phyloP scores from a whole-genome alignment of 2,888 invertebrate species.

The Epistrophella euchroma region DNA sequence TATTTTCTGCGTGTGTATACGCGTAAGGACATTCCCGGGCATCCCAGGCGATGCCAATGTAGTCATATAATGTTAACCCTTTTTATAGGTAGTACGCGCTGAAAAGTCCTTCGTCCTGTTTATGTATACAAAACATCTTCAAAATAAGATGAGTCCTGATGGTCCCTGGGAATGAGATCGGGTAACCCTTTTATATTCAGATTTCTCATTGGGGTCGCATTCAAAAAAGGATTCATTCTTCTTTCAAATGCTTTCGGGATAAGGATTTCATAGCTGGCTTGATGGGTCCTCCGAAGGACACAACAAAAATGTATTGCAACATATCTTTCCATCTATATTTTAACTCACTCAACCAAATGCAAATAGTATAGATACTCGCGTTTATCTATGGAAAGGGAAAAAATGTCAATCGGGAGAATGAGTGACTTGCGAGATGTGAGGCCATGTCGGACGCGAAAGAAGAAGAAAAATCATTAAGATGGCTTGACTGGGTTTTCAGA shows the following conservation, averaged over 20 bases:
- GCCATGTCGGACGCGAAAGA: conserved; percentile 36
- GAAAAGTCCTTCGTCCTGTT: conserved; percentile 33
- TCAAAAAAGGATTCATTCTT: conserved; percentile 39
- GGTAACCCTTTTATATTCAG: conserved; percentile 66
- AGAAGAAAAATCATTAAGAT: conserved; percentile 73
- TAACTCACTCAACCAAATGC: conserved; percentile 63
- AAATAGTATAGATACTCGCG: conserved; percentile 39
- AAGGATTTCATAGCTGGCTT: conserved; percentile 28
- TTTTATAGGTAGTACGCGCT: conserved; percentile 54
- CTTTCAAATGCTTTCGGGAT: conserved; percentile 33
- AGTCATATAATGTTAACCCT: conserved; percentile 67
- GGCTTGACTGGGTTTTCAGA: conserved; percentile 64
- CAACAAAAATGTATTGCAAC: conserved; percentile 67
- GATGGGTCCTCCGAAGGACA: conserved; percentile 28
- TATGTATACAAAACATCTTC: neutral
- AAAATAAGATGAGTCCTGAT: neutral
- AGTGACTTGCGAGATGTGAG: conserved; percentile 22
- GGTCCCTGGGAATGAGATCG: conserved; percentile 2
- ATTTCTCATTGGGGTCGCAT: conserved; percentile 56
- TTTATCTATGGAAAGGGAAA: conserved; percentile 22
- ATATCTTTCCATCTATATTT: conserved; percentile 69
- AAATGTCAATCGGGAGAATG: conserved; percentile 37
- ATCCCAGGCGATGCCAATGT: conserved; percentile 42
- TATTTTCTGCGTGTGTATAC: conserved; percentile 56
- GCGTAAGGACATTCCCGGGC: conserved; percentile 57